These are phyloP conservation scores for Sminthurinus signatus DNA, from an alignment of 1,140 invertebrate genomes.

Conservation along the genomic window DNA sequence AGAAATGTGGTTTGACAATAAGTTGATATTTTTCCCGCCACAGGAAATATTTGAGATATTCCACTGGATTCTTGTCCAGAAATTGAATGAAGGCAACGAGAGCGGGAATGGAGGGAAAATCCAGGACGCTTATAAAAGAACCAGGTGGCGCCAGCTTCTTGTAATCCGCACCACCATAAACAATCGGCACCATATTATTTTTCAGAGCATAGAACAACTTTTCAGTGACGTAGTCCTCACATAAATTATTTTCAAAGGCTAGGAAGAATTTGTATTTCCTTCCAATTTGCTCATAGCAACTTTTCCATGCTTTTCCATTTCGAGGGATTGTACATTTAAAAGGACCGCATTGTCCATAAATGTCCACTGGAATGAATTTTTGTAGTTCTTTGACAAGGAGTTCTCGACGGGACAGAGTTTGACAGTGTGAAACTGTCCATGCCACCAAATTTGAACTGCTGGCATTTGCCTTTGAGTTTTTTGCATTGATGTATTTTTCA, in stretches of 20 bases:
- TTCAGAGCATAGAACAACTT: conserved; percentile 42
- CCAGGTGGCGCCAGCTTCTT: conserved; percentile 42
- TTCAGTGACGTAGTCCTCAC: conserved; percentile 48
- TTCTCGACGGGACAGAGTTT: too few relatives aligned
- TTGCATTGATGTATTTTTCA: too few relatives aligned
- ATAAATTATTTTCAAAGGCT: conserved; percentile 47
- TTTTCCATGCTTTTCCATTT: too few relatives aligned
- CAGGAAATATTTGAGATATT: conserved; percentile 44
- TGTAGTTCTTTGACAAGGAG: too few relatives aligned
- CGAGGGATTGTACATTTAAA: too few relatives aligned
- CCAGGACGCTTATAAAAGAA: not conserved
- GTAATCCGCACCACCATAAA: conserved; percentile 44
- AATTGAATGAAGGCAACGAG: not conserved
- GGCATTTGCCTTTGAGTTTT: too few relatives aligned
- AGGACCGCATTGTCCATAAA: too few relatives aligned
- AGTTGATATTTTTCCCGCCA: conserved; percentile 41
- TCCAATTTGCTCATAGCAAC: conserved; percentile 31
- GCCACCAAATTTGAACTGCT: too few relatives aligned
- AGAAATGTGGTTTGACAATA: too few relatives aligned
- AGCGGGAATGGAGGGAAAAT: not conserved
- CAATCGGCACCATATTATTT: conserved; percentile 41
- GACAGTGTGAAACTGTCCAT: too few relatives aligned
- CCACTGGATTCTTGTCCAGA: conserved; percentile 42
- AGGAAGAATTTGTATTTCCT: conserved; percentile 45
- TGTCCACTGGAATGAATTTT: too few relatives aligned